These are phyloP conservation scores for Apotomis betuletana DNA, from an alignment of 2,888 invertebrate genomes.

Conservation along the genomic window DNA sequence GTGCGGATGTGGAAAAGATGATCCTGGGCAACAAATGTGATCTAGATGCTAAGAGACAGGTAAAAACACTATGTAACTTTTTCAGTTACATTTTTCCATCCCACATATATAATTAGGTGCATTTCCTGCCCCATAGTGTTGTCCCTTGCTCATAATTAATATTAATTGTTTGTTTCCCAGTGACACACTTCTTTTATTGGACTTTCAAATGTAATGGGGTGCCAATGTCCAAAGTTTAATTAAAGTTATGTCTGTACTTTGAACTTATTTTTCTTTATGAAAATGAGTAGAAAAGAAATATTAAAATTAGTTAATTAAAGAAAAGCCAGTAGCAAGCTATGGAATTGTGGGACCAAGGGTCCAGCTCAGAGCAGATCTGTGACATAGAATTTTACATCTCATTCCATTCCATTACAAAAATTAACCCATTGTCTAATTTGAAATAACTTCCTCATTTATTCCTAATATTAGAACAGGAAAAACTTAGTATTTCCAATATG, in stretches of 20 bases:
- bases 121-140: slow-evolving; percentile 26
- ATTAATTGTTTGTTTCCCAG: slow-evolving; percentile 26
- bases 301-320: too few relatives aligned
- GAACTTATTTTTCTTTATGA: too few relatives aligned
- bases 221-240: neutral
- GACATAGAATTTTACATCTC: too few relatives aligned
- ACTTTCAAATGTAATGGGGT: neutral
- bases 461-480: slow-evolving; percentile 21
- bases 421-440: neutral
- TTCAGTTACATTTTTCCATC: neutral
- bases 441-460: slow-evolving; percentile 9
- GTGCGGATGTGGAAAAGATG: slow-evolving; percentile 99
- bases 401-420: neutral
- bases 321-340: too few relatives aligned
- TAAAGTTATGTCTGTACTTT: too few relatives aligned
- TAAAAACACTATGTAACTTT: slow-evolving; percentile 54
- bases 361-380: too few relatives aligned
- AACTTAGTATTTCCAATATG: neutral
- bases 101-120: slow-evolving; percentile 2
- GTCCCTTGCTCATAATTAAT: slow-evolving; percentile 16
- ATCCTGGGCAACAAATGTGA: slow-evolving; percentile 99
- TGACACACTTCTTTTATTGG: slow-evolving; percentile 1
- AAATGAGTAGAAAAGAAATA: too few relatives aligned
- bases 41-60: slow-evolving; percentile 96
- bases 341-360: too few relatives aligned